Conservation (phyloP, 2,888 invertebrate genomes). For the Drosophila neoperkinsi region DNA sequence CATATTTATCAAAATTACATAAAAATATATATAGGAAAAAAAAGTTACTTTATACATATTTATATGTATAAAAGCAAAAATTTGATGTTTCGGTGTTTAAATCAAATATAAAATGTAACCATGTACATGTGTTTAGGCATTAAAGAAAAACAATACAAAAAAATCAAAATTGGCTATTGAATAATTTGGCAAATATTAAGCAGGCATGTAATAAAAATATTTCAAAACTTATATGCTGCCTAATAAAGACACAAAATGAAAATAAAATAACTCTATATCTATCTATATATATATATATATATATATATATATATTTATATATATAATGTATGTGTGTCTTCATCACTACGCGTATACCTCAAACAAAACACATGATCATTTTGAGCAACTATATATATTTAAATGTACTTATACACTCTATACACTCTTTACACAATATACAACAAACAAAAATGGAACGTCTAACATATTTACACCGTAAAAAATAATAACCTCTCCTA, state of each 20-base stretch:
- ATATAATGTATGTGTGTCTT: constrained; percentile 84
- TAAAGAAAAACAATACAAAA: constrained; percentile 36
- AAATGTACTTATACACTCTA: constrained; percentile 73
- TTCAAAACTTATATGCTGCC: constrained; percentile 72
- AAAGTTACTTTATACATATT: constrained; percentile 16
- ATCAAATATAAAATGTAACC: constrained; percentile 37
- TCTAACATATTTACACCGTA: constrained; percentile 68
- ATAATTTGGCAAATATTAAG: constrained; percentile 41
- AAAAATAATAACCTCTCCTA: constrained; percentile 33
- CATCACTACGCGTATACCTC: constrained; percentile 87
- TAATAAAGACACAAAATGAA: constrained; percentile 34
- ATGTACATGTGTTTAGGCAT: constrained; percentile 56
- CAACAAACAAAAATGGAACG: constrained; percentile 42
- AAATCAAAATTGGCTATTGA: constrained; percentile 62
- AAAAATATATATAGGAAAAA: constrained; percentile 36
- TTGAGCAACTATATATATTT: constrained; percentile 66
- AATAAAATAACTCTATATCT: constrained; percentile 49
- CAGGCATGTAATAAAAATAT: constrained; percentile 44
- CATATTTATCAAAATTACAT: constrained; percentile 22
- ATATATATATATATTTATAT: constrained; percentile 82
- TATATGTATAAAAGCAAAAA: constrained; percentile 45
- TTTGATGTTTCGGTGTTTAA: constrained; percentile 72
- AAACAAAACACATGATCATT: constrained; percentile 78
- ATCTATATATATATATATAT: constrained; percentile 74
- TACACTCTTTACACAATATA: constrained; percentile 57